Percentiles rank a stretch among this genome's conserved stretches.
Evolutionary conservation across 2,113 vertebrate species (phyloP).

Genomic region (Forbesichthys agassizii): DNA sequence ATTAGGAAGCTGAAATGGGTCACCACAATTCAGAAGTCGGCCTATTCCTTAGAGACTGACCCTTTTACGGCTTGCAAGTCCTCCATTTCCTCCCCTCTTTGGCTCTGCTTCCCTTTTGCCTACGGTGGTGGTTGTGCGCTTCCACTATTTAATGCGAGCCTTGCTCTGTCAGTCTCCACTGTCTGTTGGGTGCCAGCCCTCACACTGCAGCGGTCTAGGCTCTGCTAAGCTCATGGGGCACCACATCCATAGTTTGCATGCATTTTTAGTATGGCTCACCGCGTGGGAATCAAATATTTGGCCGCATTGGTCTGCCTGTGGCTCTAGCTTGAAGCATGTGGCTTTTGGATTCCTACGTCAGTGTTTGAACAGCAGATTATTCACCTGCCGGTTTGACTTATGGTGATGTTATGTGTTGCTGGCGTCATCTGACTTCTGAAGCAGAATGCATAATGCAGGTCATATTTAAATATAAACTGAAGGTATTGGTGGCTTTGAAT

Average conservation of each 20-base stretch:
- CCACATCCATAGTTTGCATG: background rate
- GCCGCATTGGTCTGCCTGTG: background rate
- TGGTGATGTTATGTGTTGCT: background rate
- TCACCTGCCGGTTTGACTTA: background rate
- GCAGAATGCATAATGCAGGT: background rate
- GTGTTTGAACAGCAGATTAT: conserved; percentile 2
- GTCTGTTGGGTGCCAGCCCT: conserved; percentile 23
- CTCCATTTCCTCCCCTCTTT: conserved; percentile 60
- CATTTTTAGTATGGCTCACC: background rate
- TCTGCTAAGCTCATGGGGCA: conserved; percentile 20
- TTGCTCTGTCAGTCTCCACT: conserved; percentile 39
- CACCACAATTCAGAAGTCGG: conserved; percentile 59
- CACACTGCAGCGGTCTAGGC: conserved; percentile 18
- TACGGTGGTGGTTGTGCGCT: conserved; percentile 14
- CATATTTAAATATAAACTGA: background rate
- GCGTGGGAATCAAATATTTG: background rate
- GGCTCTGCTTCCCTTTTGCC: conserved; percentile 37
- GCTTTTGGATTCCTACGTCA: background rate
- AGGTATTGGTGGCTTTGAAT: background rate
- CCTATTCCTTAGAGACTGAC: conserved; percentile 69
- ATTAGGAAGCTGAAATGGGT: conserved; percentile 68
- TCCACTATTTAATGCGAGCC: conserved; percentile 29
- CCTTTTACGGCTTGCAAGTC: conserved; percentile 65
- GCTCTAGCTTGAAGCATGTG: background rate
- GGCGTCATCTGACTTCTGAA: background rate